Base-by-base conservation (phyloP, 2,797 vertebrate species). In the Argyrosomus regius region DNA sequence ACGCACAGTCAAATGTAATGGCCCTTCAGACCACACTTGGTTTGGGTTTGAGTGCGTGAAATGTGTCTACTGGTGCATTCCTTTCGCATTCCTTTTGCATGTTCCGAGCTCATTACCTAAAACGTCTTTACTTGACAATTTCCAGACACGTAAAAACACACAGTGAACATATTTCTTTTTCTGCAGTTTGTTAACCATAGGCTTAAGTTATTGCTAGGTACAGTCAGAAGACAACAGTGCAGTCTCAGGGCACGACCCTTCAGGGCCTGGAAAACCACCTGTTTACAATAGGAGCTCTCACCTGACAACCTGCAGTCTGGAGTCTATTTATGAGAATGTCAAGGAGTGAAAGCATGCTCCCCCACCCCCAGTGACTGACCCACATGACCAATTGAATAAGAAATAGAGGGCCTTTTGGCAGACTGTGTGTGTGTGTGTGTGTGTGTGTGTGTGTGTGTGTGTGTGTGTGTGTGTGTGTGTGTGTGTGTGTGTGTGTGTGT, bases 1-100 rank as follows among this genome's bases (percentile, higher is more conserved):
- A 90, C 73, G 81, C 78, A 79, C 71, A 53, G 87, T 82, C 82
- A 74, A 84, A 83, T 78, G 80, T 78, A 70, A 65, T 20, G 75
- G 73, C 61, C 63, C 53, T 75, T 73, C 65, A 78, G 72, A 77
- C 73, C 49, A 65, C 85, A 59, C 49, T 89, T 48, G 54, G 70
- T 87, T 81, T 70, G 62, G 53, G 62, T 39, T 39, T 39, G 48
- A 61, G 79, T 74, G 76, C 11, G 9, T 88, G 66, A 82, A 79
- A 65, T 83, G 78, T 83, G 76, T 72, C 60, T 22, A 20, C 58
- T 43, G 20, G 22, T 24, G 71, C 75, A 82, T 91, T 87, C 82
- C 74, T 89, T 26, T 9, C 7, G 3, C 80, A 70, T 78, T 80
- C 77, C 63, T 85, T 22, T 11, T 41, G 60, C 62, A 18, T 81